Base-by-base conservation (phyloP, 2,888 invertebrate genomes). In the Amiota minor region DNA sequence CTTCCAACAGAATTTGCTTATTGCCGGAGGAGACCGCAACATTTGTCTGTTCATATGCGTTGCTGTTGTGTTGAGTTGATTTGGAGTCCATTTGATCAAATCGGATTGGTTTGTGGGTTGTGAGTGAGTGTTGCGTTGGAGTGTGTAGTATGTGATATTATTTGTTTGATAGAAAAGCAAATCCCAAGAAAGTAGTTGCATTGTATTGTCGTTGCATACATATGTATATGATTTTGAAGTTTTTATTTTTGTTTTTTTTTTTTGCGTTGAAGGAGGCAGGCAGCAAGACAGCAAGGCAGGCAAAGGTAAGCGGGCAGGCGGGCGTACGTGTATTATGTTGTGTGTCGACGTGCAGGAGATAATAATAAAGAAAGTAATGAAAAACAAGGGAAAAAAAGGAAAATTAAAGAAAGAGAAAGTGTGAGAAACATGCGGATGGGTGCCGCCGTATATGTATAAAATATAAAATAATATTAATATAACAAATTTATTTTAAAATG, bases 1-100 rank as follows among this genome's bases (percentile, higher is more conserved):
- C 61, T 61, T 70, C 70, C 70, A 61, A 61, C 14, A 70, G 12
- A 45, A 35, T 56, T 46, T 56, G 70, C 70, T 61, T 70, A 55
- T 61, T 70, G 56, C 35, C 62, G 53, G 53, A 12, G 35, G 35
- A 35, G 53, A 12, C 53, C 8, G n/a, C 35, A n/a, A 45, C 62
- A 14, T 70, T 70, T 18, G 56, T 23, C 49, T 70, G 70, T 47
- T 70, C 70, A 14, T 49, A 46, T 16, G 70, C 70, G 56, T 61
- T 70, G 70, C 70, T 70, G 47, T 47, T 59, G 35, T 35, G 1
- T 23, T 23, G 1, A 23, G 35, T 35, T 35, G 35, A 35, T 1
- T 35, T 35, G 35, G 6, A 35, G 2, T 35, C 35, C 6, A 35
- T 35, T 35, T 8, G 35, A 35, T 23, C 3, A 1, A 23, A 23